Evolutionary conservation across 2,797 vertebrate species (phyloP).

Genomic region (Echeneis naucrates): DNA sequence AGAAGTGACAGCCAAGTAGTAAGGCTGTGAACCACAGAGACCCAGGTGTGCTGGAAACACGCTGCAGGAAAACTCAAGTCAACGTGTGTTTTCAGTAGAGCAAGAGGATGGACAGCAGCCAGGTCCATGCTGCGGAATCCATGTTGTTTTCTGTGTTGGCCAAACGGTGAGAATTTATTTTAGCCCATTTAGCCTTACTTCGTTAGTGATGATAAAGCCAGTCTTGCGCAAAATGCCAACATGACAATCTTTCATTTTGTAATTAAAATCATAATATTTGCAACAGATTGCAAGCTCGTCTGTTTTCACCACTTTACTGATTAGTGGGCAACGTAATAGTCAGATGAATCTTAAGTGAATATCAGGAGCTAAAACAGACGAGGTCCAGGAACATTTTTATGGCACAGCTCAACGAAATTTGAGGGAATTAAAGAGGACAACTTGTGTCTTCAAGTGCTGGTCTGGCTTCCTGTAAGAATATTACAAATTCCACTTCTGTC

Average conservation of each 20-base stretch:
- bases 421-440: slow-evolving; percentile 57
- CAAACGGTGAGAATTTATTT: neutral
- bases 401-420: slow-evolving; percentile 31
- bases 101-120: neutral
- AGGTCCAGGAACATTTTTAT: slow-evolving; percentile 19
- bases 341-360: slow-evolving; percentile 19
- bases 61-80: neutral
- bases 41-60: neutral
- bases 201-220: too few relatives aligned
- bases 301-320: slow-evolving; percentile 22
- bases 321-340: slow-evolving; percentile 3
- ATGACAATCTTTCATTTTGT: slow-evolving; percentile 2
- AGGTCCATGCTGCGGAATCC: neutral
- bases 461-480: slow-evolving; percentile 43
- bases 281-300: neutral
- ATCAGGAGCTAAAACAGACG: slow-evolving; percentile 12
- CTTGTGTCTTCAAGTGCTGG: slow-evolving; percentile 46
- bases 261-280: slow-evolving; percentile 13
- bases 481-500: slow-evolving; percentile 47
- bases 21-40: neutral
- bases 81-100: neutral
- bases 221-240: neutral
- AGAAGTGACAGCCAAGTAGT: neutral
- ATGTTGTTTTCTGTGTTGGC: neutral
- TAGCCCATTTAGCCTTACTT: neutral